Conservation (phyloP, 1,140 invertebrate species). For the Zaprionus nigranus region DNA sequence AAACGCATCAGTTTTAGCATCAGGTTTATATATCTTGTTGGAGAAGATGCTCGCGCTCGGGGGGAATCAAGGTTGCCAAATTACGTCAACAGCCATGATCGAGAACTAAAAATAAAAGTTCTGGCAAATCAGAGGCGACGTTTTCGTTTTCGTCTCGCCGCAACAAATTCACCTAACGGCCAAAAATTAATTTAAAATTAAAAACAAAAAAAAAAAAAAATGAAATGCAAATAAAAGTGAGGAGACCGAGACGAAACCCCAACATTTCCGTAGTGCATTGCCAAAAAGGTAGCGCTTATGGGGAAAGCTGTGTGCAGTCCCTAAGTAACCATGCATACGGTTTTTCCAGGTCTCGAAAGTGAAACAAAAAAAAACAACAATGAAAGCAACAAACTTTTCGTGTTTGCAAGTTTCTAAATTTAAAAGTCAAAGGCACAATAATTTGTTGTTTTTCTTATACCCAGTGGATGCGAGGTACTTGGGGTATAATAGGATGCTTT, state of each 20-base stretch:
- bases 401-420: conserved; percentile 67
- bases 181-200: conserved; percentile 23
- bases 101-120: conserved; percentile 72
- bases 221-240: conserved; percentile 56
- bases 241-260: conserved; percentile 1
- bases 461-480: neutral
- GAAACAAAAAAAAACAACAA: conserved; percentile 17
- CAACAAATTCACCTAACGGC: conserved; percentile 32
- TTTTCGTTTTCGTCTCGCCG: conserved; percentile 51
- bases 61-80: conserved; percentile 80
- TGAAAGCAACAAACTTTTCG: conserved; percentile 47
- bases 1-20: conserved; percentile 27
- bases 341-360: conserved; percentile 35
- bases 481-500: neutral
- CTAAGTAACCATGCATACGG: conserved; percentile 6
- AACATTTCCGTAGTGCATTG: conserved; percentile 72
- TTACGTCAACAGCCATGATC: conserved; percentile 76
- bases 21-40: conserved; percentile 41
- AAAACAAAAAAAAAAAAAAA: conserved; percentile 58
- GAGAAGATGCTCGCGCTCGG: conserved; percentile 33
- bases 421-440: conserved; percentile 75
- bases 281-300: conserved; percentile 58
- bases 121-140: conserved; percentile 77
- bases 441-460: conserved; percentile 23
- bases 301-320: neutral